A percentile compares a stretch with the other conserved stretches of the same genome.
Conservation (phyloP, 2,888 invertebrate species). For the Folsomia manolachei region DNA sequence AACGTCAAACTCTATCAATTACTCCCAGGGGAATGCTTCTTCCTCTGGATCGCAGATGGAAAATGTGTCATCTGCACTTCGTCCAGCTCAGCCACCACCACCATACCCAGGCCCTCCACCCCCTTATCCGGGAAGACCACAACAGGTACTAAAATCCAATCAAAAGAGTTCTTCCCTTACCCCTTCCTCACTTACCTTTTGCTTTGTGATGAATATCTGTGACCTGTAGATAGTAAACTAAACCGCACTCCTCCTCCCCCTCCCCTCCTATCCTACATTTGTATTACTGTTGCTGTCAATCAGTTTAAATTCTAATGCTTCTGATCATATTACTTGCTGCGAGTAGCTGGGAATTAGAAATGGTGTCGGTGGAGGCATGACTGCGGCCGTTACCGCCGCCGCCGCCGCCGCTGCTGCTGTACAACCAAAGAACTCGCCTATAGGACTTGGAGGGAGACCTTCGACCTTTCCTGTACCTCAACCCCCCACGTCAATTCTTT, state of each 20-base stretch:
- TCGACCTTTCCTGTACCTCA: constrained; percentile 52
- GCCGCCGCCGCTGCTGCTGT: no score
- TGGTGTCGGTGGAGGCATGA: constrained; percentile 49
- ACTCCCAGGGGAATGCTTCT: constrained; percentile 28
- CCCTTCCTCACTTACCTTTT: no score
- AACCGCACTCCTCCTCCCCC: background rate
- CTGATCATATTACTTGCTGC: constrained; percentile 14
- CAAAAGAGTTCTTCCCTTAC: no score
- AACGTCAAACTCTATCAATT: constrained; percentile 39
- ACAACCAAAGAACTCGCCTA: constrained; percentile 42
- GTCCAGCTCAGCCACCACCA: constrained; percentile 70
- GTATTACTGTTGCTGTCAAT: background rate
- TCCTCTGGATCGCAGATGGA: constrained; percentile 54
- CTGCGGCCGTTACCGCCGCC: no score
- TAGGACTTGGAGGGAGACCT: constrained; percentile 51
- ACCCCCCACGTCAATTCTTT: constrained; percentile 45
- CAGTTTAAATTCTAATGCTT: constrained; percentile 7
- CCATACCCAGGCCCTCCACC: constrained; percentile 70
- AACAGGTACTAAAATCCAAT: constrained; percentile 53
- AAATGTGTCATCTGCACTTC: constrained; percentile 57
- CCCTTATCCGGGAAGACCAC: constrained; percentile 62
- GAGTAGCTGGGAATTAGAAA: constrained; percentile 51
- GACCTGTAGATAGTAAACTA: background rate
- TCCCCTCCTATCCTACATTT: background rate
- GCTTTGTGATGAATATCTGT: background rate